Conservation (phyloP, 2,113 vertebrate genomes). For the Semnopithecus entellus region DNA sequence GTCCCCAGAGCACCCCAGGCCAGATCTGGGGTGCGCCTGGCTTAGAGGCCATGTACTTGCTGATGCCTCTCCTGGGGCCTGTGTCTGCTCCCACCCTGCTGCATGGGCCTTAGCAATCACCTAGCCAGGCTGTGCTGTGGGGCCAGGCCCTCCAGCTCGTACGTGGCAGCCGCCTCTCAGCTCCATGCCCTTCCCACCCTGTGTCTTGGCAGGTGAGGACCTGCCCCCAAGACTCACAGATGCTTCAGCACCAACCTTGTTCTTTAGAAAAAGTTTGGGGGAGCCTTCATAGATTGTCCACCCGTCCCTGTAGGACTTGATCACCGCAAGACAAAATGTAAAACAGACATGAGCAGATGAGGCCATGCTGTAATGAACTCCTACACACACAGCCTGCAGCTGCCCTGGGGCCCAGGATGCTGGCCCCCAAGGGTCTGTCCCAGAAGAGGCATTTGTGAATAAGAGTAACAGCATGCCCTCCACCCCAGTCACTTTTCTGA, state of each 20-base stretch:
- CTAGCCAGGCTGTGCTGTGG: neutral
- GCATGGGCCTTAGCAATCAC: neutral
- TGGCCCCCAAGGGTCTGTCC: neutral
- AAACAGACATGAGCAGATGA: rapidly evolving
- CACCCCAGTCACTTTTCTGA: neutral
- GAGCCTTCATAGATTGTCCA: neutral
- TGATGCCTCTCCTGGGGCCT: neutral
- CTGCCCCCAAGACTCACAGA: neutral
- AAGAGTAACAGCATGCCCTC: rapidly evolving
- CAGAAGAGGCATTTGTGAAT: neutral
- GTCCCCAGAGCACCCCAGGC: neutral
- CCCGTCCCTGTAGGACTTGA: neutral
- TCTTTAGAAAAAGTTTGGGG: neutral
- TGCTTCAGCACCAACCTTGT: neutral
- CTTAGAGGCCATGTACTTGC: neutral
- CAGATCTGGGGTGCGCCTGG: neutral
- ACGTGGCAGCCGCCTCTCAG: neutral
- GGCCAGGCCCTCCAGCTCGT: neutral
- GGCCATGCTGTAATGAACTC: rapidly evolving
- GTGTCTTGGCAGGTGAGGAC: neutral
- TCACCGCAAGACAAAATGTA: neutral
- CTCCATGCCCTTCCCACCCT: rapidly evolving
- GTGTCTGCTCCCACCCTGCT: rapidly evolving
- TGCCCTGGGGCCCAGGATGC: rapidly evolving
- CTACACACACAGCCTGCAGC: rapidly evolving